Evolutionary conservation across 2,888 invertebrate species (phyloP), one percentile per base, ranked within the genome.

Genomic region (Mongoloraphidia duomilia): DNA sequence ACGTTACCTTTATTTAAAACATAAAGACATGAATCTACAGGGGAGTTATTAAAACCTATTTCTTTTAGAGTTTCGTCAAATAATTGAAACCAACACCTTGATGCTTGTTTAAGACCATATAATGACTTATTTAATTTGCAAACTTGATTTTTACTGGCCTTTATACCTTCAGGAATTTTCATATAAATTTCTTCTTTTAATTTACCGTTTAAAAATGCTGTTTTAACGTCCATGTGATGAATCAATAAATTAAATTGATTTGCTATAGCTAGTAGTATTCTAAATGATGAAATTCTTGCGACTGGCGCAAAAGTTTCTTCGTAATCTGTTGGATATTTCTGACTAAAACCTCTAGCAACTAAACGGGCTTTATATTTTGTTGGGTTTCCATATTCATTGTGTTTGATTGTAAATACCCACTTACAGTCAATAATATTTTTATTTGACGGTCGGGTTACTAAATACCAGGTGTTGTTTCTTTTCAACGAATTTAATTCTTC

Each of bases 71-170:
- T 54, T 13, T 47, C 14, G 10, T 42, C 39, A 34, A 57, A 53
- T 36, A 40, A 41, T 34, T 46, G 39, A 41, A 58, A 54, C 58
- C 59, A 60, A 13, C 50, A 51, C 34, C 59, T 42, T 13, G 57
- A 53, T 34, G 55, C 44, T 13, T 54, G 54, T 47, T 57, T 57
- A 9, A 55, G 47, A 12, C 51, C 55, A 12, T 55, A 56, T 39
- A 54, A n/a, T 8, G 41, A 44, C 47, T 50, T 52, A 1, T 45
- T 35, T 35, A 50, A 13, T 49, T 46, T 42, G 13, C 45, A 56
- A 4, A 52, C 53, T 46, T 52, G 38, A 38, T n/a, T 41, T 50
- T 34, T 41, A 34, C 42, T 44, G 50, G 41, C 44, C 39, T n/a
- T 41, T 46, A 13, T 50, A 26, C 26, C 52, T 12, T 41, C 14